A percentile compares a stretch with the other conserved stretches of the same genome.
phyloP scores from a whole-genome alignment of 2,797 vertebrate genomes.

The Cyclopterus lumpus region DNA sequence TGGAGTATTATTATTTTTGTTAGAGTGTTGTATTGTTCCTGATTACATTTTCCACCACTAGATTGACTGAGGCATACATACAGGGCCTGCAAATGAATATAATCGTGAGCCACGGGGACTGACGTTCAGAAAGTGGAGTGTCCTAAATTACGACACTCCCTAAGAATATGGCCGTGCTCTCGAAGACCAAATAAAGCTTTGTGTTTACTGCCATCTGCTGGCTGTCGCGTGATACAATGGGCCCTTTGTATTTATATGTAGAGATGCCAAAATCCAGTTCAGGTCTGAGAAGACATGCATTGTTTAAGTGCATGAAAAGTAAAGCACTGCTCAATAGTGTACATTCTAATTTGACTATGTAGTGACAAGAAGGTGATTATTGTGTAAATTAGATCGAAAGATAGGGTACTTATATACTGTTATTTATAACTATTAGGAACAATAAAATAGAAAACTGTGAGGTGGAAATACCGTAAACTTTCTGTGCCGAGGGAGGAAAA shows the following conservation, averaged over 20 bases:
- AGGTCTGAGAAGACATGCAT: background rate
- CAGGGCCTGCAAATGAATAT: background rate
- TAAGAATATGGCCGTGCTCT: background rate
- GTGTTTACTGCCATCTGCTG: slow-evolving; percentile 59
- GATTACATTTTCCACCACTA: background rate
- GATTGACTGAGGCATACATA: background rate
- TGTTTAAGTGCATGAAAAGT: background rate
- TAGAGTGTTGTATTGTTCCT: background rate
- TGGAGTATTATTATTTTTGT: background rate
- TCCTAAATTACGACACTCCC: slow-evolving; percentile 41
- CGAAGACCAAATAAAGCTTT: slow-evolving; percentile 4
- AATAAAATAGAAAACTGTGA: background rate
- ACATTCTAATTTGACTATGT: background rate
- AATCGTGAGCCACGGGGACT: background rate
- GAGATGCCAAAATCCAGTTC: background rate
- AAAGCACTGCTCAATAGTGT: background rate
- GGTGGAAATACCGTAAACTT: background rate
- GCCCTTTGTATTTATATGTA: background rate
- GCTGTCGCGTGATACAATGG: background rate
- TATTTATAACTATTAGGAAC: background rate
- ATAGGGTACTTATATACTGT: background rate
- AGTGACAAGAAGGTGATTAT: background rate
- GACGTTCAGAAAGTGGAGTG: no score
- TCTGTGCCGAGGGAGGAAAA: background rate
- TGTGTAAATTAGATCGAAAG: background rate